These are phyloP conservation scores for Pterobdella sp. DNA, from an alignment of 2,888 invertebrate genomes.

Conservation along the genomic window DNA sequence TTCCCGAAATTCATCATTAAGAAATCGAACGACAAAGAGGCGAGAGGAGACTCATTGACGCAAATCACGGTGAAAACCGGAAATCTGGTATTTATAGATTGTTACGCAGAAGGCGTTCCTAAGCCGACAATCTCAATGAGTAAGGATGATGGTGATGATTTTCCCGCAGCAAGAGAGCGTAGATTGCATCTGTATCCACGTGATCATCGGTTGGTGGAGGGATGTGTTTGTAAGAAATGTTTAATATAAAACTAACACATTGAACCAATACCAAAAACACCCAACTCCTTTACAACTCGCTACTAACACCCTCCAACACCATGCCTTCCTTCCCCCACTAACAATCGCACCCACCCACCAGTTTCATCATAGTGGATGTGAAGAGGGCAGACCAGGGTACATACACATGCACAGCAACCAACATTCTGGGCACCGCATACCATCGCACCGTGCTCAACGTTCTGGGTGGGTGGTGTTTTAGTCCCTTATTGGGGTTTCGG, in stretches of 20 bases:
- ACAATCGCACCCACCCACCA: conserved; percentile 46
- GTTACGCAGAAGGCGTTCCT: conserved; percentile 81
- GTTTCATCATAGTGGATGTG: conserved; percentile 83
- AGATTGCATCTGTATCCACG: conserved; percentile 84
- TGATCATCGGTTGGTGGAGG: conserved; percentile 58
- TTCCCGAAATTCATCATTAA: background rate
- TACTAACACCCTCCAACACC: background rate
- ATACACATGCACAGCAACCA: conserved; percentile 85
- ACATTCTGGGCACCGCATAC: conserved; percentile 75
- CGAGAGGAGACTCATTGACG: conserved; percentile 55
- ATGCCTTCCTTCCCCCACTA: background rate
- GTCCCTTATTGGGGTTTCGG: background rate
- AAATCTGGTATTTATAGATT: conserved; percentile 76
- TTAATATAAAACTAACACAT: background rate
- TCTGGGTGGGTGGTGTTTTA: conserved; percentile 50
- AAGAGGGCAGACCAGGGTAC: conserved; percentile 80
- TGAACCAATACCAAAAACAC: background rate
- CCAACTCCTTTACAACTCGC: background rate
- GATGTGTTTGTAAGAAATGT: no score
- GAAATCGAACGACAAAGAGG: background rate
- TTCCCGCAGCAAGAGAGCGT: conserved; percentile 85
- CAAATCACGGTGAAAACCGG: conserved; percentile 78
- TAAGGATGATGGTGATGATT: conserved; percentile 56
- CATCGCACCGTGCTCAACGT: conserved; percentile 80
- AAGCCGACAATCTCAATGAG: conserved; percentile 57